Evolutionary conservation across 2,888 invertebrate species (phyloP).

Genomic region (Clunio marinus): DNA sequence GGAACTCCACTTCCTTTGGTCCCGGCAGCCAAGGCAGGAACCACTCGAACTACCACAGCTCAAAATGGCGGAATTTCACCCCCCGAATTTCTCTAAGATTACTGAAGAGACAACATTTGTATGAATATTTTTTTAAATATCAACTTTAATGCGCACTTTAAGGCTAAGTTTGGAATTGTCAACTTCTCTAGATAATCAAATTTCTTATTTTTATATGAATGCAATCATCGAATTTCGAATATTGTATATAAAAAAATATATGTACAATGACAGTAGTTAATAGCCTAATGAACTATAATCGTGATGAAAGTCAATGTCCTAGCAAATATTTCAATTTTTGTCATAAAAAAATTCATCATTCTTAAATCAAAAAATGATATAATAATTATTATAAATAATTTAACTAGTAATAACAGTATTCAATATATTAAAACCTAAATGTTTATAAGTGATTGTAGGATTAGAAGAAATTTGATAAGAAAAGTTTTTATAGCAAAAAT

Average conservation of each 20-base stretch:
- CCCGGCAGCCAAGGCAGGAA: conserved; percentile 44
- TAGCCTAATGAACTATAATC: conserved; percentile 31
- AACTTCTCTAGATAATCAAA: not conserved
- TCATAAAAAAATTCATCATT: too few species aligned
- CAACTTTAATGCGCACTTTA: not conserved
- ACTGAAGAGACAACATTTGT: conserved; percentile 20
- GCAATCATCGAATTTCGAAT: conserved; percentile 30
- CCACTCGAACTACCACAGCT: conserved; percentile 43
- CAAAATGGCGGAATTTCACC: conserved; percentile 32
- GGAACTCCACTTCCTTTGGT: conserved; percentile 49
- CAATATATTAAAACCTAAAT: too few species aligned
- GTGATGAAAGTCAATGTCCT: too few species aligned
- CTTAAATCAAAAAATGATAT: too few species aligned
- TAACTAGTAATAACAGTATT: too few species aligned
- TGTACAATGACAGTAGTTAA: conserved; percentile 15
- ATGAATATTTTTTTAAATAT: not conserved
- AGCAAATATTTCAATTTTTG: too few species aligned
- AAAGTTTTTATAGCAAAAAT: too few species aligned
- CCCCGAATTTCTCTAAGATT: conserved; percentile 29
- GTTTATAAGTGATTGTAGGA: too few species aligned
- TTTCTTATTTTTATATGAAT: not conserved
- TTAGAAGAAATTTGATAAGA: too few species aligned
- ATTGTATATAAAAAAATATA: not conserved
- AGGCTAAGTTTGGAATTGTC: not conserved
- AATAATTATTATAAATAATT: too few species aligned